A percentile compares a stretch with the other conserved stretches of the same genome.
Evolutionary conservation across 2,888 invertebrate species (phyloP).

Genomic region (Drosophila putrida): DNA sequence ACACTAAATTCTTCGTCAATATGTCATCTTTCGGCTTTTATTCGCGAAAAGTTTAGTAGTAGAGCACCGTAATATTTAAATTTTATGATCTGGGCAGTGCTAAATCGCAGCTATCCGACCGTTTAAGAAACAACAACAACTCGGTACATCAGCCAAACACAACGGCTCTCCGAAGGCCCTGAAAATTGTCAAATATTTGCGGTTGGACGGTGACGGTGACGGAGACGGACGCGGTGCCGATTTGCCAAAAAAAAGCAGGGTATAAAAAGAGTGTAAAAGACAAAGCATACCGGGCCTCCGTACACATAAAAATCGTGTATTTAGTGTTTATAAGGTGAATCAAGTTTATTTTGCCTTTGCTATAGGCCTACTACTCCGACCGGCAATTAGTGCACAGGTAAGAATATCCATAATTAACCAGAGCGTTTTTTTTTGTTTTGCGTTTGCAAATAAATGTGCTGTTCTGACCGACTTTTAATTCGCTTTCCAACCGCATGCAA

Average conservation of each 20-base stretch:
- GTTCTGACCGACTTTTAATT: slow-evolving; percentile 57
- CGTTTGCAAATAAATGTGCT: slow-evolving; percentile 39
- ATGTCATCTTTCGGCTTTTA: slow-evolving; percentile 79
- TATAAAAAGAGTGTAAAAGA: slow-evolving; percentile 26
- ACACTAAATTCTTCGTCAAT: slow-evolving; percentile 68
- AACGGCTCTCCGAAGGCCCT: slow-evolving; percentile 34
- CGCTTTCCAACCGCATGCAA: slow-evolving; percentile 37
- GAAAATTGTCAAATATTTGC: slow-evolving; percentile 51
- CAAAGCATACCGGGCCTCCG: slow-evolving; percentile 24
- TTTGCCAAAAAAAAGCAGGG: slow-evolving; percentile 37
- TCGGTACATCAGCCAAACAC: slow-evolving; percentile 22
- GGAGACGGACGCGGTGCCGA: slow-evolving; percentile 57
- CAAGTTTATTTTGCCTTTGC: slow-evolving; percentile 51
- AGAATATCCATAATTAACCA: slow-evolving; percentile 35
- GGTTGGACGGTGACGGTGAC: slow-evolving; percentile 29
- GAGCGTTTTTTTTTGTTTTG: slow-evolving; percentile 24
- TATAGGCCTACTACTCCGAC: slow-evolving; percentile 37
- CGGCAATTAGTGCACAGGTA: slow-evolving; percentile 55
- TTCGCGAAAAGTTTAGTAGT: slow-evolving; percentile 71
- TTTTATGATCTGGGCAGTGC: slow-evolving; percentile 43
- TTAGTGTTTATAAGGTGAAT: slow-evolving; percentile 62
- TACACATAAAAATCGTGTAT: slow-evolving; percentile 30
- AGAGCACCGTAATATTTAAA: slow-evolving; percentile 52
- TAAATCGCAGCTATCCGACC: slow-evolving; percentile 33
- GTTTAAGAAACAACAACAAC: slow-evolving; percentile 26